These are phyloP conservation scores for Clepsis dumicolana DNA, from an alignment of 2,888 invertebrate genomes.

Conservation along the genomic window DNA sequence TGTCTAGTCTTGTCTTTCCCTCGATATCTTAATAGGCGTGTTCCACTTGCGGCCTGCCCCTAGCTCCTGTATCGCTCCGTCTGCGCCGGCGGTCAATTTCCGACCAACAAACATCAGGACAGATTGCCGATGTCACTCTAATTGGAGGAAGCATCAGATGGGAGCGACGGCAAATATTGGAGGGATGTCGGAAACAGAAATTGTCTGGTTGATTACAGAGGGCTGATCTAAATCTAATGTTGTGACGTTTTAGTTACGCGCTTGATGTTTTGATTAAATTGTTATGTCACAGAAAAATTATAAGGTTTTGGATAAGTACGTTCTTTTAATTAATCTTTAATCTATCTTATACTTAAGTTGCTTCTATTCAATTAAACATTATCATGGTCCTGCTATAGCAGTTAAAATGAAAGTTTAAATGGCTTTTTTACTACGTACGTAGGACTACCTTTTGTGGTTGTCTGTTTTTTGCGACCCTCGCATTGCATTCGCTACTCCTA, in stretches of 20 bases:
- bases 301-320: too few relatives aligned
- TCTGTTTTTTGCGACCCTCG: background rate
- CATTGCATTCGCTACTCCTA: background rate
- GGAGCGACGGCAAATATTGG: constrained; percentile 28
- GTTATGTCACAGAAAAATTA: too few relatives aligned
- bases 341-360: too few relatives aligned
- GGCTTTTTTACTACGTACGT: too few relatives aligned
- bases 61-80: constrained; percentile 2
- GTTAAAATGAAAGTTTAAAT: too few relatives aligned
- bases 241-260: background rate
- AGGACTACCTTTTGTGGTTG: too few relatives aligned
- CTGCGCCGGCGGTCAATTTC: constrained; percentile 30
- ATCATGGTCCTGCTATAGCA: too few relatives aligned
- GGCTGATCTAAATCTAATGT: background rate
- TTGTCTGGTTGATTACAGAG: background rate
- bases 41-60: background rate
- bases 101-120: constrained; percentile 27
- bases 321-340: too few relatives aligned
- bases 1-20: too few relatives aligned
- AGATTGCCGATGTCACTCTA: constrained; percentile 32
- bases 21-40: background rate
- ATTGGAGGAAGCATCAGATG: constrained; percentile 32
- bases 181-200: constrained; percentile 20
- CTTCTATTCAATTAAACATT: too few relatives aligned
- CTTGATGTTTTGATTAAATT: background rate